Conservation (phyloP, 2,113 vertebrate genomes). For the Heptranchias perlo region DNA sequence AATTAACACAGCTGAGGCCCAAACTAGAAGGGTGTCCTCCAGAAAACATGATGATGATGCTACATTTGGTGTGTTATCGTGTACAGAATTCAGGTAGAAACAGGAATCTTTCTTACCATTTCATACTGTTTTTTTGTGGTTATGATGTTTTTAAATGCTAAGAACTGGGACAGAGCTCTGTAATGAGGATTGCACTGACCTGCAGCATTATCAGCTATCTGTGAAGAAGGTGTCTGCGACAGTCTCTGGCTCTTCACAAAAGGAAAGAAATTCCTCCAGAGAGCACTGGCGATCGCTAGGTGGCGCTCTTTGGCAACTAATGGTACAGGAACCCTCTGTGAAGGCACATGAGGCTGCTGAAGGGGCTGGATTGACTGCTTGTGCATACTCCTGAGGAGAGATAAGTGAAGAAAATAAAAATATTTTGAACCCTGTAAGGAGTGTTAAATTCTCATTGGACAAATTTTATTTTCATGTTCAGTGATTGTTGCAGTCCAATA, state of each 20-base stretch:
- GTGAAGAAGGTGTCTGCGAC: slow-evolving; percentile 69
- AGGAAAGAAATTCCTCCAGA: slow-evolving; percentile 89
- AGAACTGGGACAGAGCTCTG: background rate
- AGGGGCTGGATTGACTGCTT: slow-evolving; percentile 61
- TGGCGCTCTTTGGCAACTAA: slow-evolving; percentile 83
- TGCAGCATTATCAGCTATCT: slow-evolving; percentile 85
- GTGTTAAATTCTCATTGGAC: background rate
- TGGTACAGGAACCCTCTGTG: slow-evolving; percentile 49
- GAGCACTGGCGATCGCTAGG: slow-evolving; percentile 75
- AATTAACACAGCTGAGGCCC: background rate
- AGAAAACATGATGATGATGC: background rate
- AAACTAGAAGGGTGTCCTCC: background rate
- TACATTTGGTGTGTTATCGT: background rate
- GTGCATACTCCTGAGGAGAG: slow-evolving; percentile 62
- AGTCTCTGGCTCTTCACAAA: slow-evolving; percentile 80
- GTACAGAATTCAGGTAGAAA: background rate
- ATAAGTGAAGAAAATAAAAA: slow-evolving; percentile 37
- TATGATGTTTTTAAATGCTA: background rate
- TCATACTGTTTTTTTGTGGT: background rate
- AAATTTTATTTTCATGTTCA: background rate
- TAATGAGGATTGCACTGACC: slow-evolving; percentile 59
- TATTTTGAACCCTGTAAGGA: background rate
- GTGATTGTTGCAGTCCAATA: background rate
- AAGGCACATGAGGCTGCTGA: slow-evolving; percentile 46
- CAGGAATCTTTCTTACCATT: background rate